Evolutionary conservation across 92 coral and sea anemone species (phyloP).

Genomic region (Chrysogorgia sp.): DNA sequence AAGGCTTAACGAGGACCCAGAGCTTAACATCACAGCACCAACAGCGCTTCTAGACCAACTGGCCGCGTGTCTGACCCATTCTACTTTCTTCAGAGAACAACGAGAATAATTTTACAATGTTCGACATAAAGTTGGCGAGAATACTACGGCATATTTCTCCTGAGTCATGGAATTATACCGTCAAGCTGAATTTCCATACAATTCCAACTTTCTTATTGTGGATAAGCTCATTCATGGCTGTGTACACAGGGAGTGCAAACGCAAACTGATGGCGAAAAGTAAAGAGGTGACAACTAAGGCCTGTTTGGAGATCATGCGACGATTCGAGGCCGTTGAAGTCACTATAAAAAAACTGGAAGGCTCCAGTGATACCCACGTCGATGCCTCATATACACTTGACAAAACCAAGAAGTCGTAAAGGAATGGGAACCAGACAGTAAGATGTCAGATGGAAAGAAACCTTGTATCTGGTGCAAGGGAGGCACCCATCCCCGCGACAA

Average conservation of each 20-base stretch:
- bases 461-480: slow-evolving; percentile 40
- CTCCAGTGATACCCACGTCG: neutral
- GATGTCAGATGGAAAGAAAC: neutral
- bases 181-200: too few species aligned
- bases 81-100: too few species aligned
- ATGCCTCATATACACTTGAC: neutral
- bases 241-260: too few species aligned
- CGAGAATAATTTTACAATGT: slow-evolving; percentile 65
- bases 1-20: slow-evolving; percentile 55
- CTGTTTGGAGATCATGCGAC: too few species aligned
- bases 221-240: too few species aligned
- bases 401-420: neutral
- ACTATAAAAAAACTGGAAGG: slow-evolving; percentile 63
- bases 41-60: slow-evolving; percentile 60
- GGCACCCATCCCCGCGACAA: neutral
- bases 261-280: too few species aligned
- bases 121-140: slow-evolving; percentile 54
- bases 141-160: slow-evolving; percentile 51
- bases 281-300: too few species aligned
- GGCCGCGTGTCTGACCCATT: too few species aligned
- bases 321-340: slow-evolving; percentile 54
- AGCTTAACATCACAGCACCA: slow-evolving; percentile 31
- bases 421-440: neutral
- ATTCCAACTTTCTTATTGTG: too few species aligned
- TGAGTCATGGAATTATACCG: too few species aligned